Evolutionary conservation across 2,888 invertebrate species (phyloP), one percentile per base, ranked within the genome.

Genomic region (Synergus gifuensis): DNA sequence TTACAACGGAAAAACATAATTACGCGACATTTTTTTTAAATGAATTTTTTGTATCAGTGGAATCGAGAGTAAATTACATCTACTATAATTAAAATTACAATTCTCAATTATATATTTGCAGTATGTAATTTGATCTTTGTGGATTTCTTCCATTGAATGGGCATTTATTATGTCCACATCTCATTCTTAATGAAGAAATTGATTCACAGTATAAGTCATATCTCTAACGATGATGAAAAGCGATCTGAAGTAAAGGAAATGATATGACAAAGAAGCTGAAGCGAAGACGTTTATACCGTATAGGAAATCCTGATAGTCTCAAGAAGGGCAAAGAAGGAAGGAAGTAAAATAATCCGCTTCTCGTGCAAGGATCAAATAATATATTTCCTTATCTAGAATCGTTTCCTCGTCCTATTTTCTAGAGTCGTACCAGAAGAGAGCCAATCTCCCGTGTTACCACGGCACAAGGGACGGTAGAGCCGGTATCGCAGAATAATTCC

Each of bases 381-480:
- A 86, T 85, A 88, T 89, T 88, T 86, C 86, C 87, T 88, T 89
- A 89, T 89, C 89, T 80, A 82, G 76, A 83, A 88, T 89, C 86
- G 87, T 86, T 87, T 86, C 86, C 83, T 87, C 85, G 84, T 88
- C 83, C 86, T 86, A 89, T 88, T 88, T 86, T 85, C 87, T 54
- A 77, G 83, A 80, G 77, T 80, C 80, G 83, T 84, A 82, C 81
- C 80, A 83, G 82, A 87, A 83, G 79, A 62, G 80, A 81, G 82
- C 83, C 84, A 85, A 87, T 85, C 86, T 79, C 80, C 80, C 78
- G 79, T 81, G 84, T 87, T 86, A 85, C 84, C 81, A 78, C 78
- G 79, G 78, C 82, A 81, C 84, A 64, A 78, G 77, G 80, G 80
- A 83, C 84, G 78, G 80, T 77, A 78, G 73, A 16, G n/a, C 40